Conservation (phyloP, 2,797 vertebrate species). For the Crenuchus spilurus region DNA sequence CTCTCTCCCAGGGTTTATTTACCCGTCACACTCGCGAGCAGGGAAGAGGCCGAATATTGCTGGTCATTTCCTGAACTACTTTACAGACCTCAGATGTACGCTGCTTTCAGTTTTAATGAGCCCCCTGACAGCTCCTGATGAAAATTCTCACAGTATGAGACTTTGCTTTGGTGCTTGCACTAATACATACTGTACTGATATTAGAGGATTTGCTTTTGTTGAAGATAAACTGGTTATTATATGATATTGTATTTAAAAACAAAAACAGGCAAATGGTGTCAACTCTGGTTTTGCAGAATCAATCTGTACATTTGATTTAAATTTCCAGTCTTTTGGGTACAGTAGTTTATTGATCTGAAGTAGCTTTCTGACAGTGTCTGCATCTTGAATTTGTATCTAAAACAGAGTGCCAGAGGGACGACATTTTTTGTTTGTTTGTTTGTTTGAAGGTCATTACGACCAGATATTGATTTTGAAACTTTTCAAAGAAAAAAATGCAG, state of each 20-base stretch:
- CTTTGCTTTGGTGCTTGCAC: background rate
- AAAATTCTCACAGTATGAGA: conserved; percentile 33
- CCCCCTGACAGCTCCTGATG: conserved; percentile 21
- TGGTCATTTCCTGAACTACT: conserved; percentile 59
- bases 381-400: conserved; percentile 19
- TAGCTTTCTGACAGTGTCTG: conserved; percentile 25
- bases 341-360: conserved; percentile 21
- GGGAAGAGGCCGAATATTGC: conserved; percentile 45
- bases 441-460: conserved; percentile 42
- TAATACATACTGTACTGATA: conserved; percentile 4
- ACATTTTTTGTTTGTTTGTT: background rate
- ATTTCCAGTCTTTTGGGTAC: conserved; percentile 8
- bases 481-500: background rate
- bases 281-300: background rate
- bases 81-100: conserved; percentile 53
- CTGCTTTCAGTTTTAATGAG: conserved; percentile 55
- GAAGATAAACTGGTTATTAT: background rate
- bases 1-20: conserved; percentile 66
- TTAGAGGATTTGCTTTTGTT: conserved; percentile 10
- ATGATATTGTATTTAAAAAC: background rate
- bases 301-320: background rate
- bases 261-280: background rate
- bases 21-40: conserved; percentile 41
- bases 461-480: conserved; percentile 42
- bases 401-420: conserved; percentile 13